Percentiles rank a stretch among this genome's conserved stretches.
These are phyloP conservation scores for Aporophyla nigra DNA, from an alignment of 2,888 invertebrate species.

Conservation along the genomic window DNA sequence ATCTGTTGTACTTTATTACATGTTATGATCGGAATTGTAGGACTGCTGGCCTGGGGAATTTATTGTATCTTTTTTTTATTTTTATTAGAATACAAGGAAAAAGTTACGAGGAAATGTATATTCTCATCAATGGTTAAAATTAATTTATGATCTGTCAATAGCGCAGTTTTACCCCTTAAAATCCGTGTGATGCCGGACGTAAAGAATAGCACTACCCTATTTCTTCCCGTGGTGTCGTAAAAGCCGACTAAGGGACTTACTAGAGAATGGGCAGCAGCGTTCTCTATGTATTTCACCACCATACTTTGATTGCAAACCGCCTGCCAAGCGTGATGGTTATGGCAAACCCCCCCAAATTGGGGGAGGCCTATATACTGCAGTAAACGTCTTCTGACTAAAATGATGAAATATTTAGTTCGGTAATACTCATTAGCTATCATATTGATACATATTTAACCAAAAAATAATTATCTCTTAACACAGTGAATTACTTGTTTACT, in stretches of 20 bases:
- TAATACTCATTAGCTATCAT: not conserved
- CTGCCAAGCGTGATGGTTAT: too few species aligned
- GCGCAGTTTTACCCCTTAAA: not conserved
- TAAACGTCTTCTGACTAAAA: too few species aligned
- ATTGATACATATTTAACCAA: not conserved
- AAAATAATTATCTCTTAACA: conserved; percentile 14
- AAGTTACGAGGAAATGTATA: not conserved
- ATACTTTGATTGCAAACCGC: too few species aligned
- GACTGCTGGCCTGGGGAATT: not conserved
- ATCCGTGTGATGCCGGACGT: not conserved
- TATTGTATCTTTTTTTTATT: not conserved
- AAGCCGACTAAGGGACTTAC: too few species aligned
- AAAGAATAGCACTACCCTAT: too few species aligned
- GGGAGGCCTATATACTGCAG: too few species aligned
- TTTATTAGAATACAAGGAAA: not conserved
- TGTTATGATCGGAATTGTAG: conserved; percentile 47
- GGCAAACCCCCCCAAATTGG: too few species aligned
- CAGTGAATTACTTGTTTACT: too few species aligned
- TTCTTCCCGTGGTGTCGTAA: too few species aligned
- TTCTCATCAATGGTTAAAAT: not conserved
- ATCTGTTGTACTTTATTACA: conserved; percentile 61
- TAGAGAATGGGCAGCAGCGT: too few species aligned
- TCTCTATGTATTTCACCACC: too few species aligned
- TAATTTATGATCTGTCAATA: not conserved
- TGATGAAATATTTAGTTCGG: not conserved